Evolutionary conservation across 2,888 invertebrate genomes (phyloP).

Genomic region (Limulus polyphemus): DNA sequence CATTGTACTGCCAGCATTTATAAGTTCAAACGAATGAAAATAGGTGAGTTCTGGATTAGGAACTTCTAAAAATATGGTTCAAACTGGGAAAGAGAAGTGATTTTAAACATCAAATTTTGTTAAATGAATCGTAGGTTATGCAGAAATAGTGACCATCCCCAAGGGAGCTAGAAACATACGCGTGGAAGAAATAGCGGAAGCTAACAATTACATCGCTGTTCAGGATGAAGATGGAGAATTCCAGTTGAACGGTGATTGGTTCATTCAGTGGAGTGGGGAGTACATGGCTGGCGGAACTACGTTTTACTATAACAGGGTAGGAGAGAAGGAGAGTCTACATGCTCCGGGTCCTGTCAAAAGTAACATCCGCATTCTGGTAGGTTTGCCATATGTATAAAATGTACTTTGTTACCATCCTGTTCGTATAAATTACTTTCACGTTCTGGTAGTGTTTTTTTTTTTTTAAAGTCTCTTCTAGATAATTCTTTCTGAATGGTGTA

Average conservation of each 20-base stretch:
- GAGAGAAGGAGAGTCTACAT: constrained; percentile 63
- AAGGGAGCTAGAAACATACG: constrained; percentile 63
- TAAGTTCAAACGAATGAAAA: too few species aligned
- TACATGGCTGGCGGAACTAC: constrained; percentile 66
- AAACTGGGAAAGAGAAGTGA: neutral
- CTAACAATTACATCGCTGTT: constrained; percentile 67
- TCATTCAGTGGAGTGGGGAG: constrained; percentile 53
- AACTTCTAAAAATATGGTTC: too few species aligned
- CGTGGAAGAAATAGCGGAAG: constrained; percentile 59
- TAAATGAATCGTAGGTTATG: constrained; percentile 44
- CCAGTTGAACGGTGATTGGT: constrained; percentile 67
- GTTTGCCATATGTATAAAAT: constrained; percentile 26
- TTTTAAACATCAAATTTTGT: constrained; percentile 4
- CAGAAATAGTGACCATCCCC: constrained; percentile 53
- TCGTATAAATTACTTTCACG: neutral
- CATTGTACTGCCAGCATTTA: too few species aligned
- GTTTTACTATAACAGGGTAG: constrained; percentile 57
- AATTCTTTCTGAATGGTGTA: too few species aligned
- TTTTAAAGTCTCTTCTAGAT: too few species aligned
- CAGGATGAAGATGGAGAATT: constrained; percentile 54
- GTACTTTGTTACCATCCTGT: neutral
- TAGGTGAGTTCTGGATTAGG: too few species aligned
- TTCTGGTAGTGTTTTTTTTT: too few species aligned
- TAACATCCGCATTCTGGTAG: constrained; percentile 66
- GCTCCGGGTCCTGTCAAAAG: constrained; percentile 70